Base-by-base conservation (phyloP, 2,113 vertebrate species). In the Proteles cristata region DNA sequence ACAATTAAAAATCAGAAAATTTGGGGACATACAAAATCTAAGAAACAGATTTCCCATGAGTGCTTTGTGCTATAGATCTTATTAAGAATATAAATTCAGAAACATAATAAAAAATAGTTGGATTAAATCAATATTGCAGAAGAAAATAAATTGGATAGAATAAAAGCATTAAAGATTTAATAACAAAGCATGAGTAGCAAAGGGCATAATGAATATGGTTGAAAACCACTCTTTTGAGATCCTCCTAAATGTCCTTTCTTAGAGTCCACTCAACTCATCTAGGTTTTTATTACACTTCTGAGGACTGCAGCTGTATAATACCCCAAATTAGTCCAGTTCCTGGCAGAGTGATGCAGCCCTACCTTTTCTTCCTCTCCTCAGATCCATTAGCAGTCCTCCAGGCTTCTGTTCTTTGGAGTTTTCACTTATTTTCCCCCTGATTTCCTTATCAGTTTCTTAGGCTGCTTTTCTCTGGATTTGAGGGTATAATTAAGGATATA, bases 381-480 rank as follows among this genome's bases (percentile, higher is more conserved):
- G 39, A 58, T 80, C 74, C 35, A 68, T 12, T 58, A 35, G 25
- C 63, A 82, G 12, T 66, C 86, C 31, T 28, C 9, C 35, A 19
- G 17, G 17, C 11, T 76, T 91, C 25, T 79, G 21, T 11, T 87
- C 9, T 77, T 63, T 26, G 76, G 25, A 33, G 45, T 43, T 89
- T 97, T 80, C 8, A 21, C 33, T 77, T 53, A 50, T 65, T 86
- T 84, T 68, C 11, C 8, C 39, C 19, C 17, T 39, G 48, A n/a
- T 5, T 92, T 92, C 43, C 33, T 65, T 45, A 23, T 76, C 31
- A 95, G 31, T 73, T 83, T 74, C 33, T 91, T 17, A 69, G 25
- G 11, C 73, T 92, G 48, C 19, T 87, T 94, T 90, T 89, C 39
- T 89, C 35, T 28, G 35, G 88, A 93, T 87, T 88, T 63, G 12